These are phyloP conservation scores for Drosophila acutilabella DNA, from an alignment of 2,888 invertebrate species.

Conservation along the genomic window DNA sequence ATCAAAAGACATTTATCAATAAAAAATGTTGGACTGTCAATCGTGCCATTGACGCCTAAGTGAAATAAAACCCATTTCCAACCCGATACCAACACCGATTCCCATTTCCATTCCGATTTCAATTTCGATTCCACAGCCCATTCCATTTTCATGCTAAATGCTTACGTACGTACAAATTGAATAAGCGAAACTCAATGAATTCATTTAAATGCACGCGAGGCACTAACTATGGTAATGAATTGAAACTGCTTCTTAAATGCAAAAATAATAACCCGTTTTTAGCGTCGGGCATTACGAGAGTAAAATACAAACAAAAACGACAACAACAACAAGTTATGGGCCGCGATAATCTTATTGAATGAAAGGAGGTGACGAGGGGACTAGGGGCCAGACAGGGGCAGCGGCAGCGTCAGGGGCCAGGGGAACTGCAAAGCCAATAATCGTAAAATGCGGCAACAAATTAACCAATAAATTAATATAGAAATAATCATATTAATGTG, in stretches of 20 bases:
- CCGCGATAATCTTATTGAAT: conserved; percentile 58
- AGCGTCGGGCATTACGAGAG: conserved; percentile 32
- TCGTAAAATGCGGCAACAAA: conserved; percentile 77
- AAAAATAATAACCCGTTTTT: conserved; percentile 78
- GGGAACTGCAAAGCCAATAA: conserved; percentile 66
- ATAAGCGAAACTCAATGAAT: conserved; percentile 77
- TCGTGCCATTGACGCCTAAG: conserved; percentile 64
- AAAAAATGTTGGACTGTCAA: conserved; percentile 45
- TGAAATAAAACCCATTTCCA: conserved; percentile 9
- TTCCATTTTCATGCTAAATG: conserved; percentile 60
- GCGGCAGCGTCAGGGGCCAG: no score
- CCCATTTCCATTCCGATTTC: background rate
- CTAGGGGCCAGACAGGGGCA: background rate
- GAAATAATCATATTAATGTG: conserved; percentile 77
- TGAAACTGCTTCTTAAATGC: conserved; percentile 71
- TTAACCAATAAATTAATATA: conserved; percentile 79
- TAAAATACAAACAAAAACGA: conserved; percentile 17
- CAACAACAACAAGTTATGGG: conserved; percentile 62
- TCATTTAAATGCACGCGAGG: conserved; percentile 79
- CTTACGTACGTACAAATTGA: conserved; percentile 75
- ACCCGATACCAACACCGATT: conserved; percentile 10
- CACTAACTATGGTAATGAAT: conserved; percentile 78
- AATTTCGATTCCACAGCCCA: conserved; percentile 11
- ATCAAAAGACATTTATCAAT: conserved; percentile 67
- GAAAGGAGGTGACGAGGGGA: background rate